Base-by-base conservation (phyloP, 1,140 invertebrate species). In the Sitophilus oryzae region DNA sequence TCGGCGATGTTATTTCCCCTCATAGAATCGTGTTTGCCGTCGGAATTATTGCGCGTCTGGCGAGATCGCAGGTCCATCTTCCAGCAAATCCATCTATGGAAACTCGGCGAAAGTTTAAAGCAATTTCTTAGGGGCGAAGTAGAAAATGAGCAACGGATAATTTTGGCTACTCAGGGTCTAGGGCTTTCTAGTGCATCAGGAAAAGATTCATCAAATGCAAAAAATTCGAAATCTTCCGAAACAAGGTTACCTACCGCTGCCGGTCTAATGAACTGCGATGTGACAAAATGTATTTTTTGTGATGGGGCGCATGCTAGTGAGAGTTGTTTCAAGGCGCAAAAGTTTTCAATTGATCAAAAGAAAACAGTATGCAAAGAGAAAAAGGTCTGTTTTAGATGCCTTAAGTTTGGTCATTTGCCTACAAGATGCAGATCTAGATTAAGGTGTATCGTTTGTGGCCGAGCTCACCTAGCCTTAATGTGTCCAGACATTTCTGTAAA, bases 1-100 rank as follows among this genome's bases (percentile, higher is more conserved):
- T 63, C 68, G 0, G 61, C 65, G 8, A 67, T 73, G 56, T 44
- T 72, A 0, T 72, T 66, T 44, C 70, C 69, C 0, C 44, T 73
- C 6, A 66, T 73, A 1, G 71, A 74, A 40, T 70, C 68, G 3
- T 64, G 60, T 10, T 46, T 68, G 3, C 63, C 66, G 1, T 58
- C 69, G 34, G 67, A 72, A 14, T 37, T 67, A 11, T 16, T 71
- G 10, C 37, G 58, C 10, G 56, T 63, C 0, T 71, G 67, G 71
- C 59, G 47, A 57, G 68, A 14, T 20, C 14, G n/a, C 16, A 11
- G 10, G 38, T 23, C 15, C 14, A 41, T 43, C 18, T 15, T 36
- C 20, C 20, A 48, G 46, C 37, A 35, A 35, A 25, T 45, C 43
- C 16, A n/a, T 16, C 22, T 10, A 25, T 47, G 21, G 1, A 40